Evolutionary conservation across 2,113 vertebrate species (phyloP).

Genomic region (Laticauda colubrina): DNA sequence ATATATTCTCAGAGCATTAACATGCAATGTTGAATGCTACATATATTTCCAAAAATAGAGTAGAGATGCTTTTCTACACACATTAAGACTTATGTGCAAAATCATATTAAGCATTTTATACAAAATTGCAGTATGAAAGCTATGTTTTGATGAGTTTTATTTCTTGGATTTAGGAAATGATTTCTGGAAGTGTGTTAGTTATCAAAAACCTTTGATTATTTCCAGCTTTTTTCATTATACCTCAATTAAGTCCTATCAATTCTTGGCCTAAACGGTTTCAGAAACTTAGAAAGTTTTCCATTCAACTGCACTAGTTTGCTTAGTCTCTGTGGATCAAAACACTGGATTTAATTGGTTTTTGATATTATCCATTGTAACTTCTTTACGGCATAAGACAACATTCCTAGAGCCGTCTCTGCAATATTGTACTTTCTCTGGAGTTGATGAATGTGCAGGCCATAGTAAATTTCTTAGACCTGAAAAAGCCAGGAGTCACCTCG

Average conservation of each 20-base stretch:
- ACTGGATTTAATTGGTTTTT: not conserved
- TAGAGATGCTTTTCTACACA: not conserved
- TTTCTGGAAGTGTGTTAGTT: not conserved
- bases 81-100: not conserved
- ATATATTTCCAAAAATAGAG: not conserved
- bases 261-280: not conserved
- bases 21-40: not conserved
- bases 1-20: not conserved
- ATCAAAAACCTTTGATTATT: not conserved
- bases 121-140: not conserved
- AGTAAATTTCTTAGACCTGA: not conserved
- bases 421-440: not conserved
- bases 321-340: not conserved
- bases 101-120: not conserved
- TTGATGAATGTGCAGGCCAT: not conserved
- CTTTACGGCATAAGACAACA: not conserved
- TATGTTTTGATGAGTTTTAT: not conserved
- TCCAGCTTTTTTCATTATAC: not conserved
- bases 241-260: not conserved
- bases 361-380: not conserved
- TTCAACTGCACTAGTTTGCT: not conserved
- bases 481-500: not conserved
- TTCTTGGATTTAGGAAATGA: not conserved
- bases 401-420: not conserved
- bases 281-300: not conserved